Evolutionary conservation across 2,113 vertebrate species (phyloP).

Genomic region (Noturus placidus): DNA sequence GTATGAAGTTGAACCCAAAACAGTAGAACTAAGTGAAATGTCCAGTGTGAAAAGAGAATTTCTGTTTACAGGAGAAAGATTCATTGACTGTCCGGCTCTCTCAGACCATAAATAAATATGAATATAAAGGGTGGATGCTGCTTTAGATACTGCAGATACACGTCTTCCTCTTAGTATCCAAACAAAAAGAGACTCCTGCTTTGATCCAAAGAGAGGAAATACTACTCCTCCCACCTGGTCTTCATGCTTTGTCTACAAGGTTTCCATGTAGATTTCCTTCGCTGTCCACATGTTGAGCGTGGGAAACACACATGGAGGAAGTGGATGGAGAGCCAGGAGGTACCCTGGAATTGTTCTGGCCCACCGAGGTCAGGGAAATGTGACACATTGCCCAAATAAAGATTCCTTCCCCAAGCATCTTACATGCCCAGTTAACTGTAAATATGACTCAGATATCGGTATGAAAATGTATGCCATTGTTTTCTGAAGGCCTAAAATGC

Average conservation of each 20-base stretch:
- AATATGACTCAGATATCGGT: constrained; percentile 59
- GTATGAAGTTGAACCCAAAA: constrained; percentile 4
- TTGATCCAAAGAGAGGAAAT: constrained; percentile 73
- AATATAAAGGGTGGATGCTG: constrained; percentile 63
- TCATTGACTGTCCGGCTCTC: constrained; percentile 54
- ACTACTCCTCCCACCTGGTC: constrained; percentile 46
- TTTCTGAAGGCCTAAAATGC: constrained; percentile 46
- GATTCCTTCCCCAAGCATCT: constrained; percentile 66
- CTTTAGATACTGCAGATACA: constrained; percentile 58
- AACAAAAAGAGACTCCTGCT: constrained; percentile 63
- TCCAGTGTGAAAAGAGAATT: constrained; percentile 42
- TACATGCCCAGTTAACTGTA: constrained; percentile 44
- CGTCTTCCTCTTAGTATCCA: constrained; percentile 61
- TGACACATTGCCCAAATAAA: constrained; percentile 75
- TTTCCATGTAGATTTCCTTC: constrained; percentile 75
- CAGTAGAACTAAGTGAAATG: constrained; percentile 33
- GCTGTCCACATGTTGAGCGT: constrained; percentile 71
- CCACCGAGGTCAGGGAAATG: constrained; percentile 73
- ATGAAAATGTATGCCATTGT: constrained; percentile 59
- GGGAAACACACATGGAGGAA: constrained; percentile 79
- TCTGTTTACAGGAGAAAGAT: constrained; percentile 51
- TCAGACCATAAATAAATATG: constrained; percentile 52
- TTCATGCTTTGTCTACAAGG: constrained; percentile 68
- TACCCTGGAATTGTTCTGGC: constrained; percentile 77
- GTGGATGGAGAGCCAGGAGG: constrained; percentile 69